These are phyloP conservation scores for Aethina tumida DNA, from an alignment of 1,140 invertebrate species.

Conservation along the genomic window DNA sequence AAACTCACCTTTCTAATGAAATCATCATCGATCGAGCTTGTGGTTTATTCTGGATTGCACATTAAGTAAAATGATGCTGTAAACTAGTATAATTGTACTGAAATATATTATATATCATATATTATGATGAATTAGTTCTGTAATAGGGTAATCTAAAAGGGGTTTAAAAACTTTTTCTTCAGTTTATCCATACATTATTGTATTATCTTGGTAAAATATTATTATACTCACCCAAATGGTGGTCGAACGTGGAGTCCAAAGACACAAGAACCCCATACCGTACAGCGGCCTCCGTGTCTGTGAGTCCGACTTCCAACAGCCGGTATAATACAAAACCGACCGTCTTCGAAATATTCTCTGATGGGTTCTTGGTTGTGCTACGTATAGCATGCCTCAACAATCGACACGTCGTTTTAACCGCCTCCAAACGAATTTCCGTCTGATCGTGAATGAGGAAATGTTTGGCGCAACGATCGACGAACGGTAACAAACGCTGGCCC, in stretches of 20 bases:
- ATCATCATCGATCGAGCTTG: too few species aligned
- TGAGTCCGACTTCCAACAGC: slow-evolving; percentile 87
- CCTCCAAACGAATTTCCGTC: slow-evolving; percentile 83
- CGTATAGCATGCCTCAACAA: slow-evolving; percentile 73
- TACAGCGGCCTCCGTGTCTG: slow-evolving; percentile 91
- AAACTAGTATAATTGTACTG: too few species aligned
- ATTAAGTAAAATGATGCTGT: too few species aligned
- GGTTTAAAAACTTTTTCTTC: too few species aligned
- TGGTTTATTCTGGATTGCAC: too few species aligned
- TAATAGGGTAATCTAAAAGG: too few species aligned
- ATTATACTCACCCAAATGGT: too few species aligned
- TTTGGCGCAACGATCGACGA: slow-evolving; percentile 86
- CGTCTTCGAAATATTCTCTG: slow-evolving; percentile 71
- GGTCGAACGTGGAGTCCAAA: slow-evolving; percentile 88
- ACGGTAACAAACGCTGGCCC: slow-evolving; percentile 83
- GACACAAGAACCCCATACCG: slow-evolving; percentile 87
- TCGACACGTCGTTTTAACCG: slow-evolving; percentile 86
- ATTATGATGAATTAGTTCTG: too few species aligned
- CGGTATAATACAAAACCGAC: slow-evolving; percentile 86
- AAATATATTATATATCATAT: too few species aligned
- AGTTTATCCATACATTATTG: too few species aligned
- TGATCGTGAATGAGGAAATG: slow-evolving; percentile 87
- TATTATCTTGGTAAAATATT: too few species aligned
- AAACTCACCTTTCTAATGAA: too few species aligned
- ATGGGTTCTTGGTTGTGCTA: slow-evolving; percentile 48